These are phyloP conservation scores for Eugnorisma glareosa DNA, from an alignment of 2,888 invertebrate species.

Conservation along the genomic window DNA sequence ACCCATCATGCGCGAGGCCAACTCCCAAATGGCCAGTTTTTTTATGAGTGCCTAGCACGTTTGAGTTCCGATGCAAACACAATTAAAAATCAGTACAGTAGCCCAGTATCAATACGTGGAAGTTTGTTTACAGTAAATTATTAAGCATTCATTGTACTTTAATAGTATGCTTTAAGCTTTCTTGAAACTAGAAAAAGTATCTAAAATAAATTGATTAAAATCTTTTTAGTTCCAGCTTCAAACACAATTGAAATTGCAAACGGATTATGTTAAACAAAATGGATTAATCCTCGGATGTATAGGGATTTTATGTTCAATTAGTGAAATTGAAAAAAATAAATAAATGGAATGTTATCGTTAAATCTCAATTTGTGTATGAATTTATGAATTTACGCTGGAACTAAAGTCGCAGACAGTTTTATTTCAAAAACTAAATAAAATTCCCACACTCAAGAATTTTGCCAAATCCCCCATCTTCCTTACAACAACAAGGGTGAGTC, in stretches of 20 bases:
- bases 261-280: background rate
- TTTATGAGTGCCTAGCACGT: no score
- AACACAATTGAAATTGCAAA: constrained; percentile 1
- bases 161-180: background rate
- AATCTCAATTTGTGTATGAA: constrained; percentile 3
- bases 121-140: background rate
- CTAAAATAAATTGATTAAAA: background rate
- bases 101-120: background rate
- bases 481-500: constrained; percentile 49
- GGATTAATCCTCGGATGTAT: background rate
- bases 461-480: constrained; percentile 56
- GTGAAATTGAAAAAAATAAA: background rate
- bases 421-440: constrained; percentile 6
- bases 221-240: background rate
- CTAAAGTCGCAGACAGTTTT: background rate
- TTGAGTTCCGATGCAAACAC: background rate
- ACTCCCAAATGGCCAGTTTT: no score
- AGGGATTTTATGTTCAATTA: background rate
- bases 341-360: background rate
- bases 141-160: background rate
- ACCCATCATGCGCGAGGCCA: no score
- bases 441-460: constrained; percentile 54
- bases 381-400: background rate
- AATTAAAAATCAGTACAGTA: background rate
- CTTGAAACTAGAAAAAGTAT: background rate